These are phyloP conservation scores for Austrofundulus limnaeus DNA, from an alignment of 2,113 vertebrate genomes.

Conservation along the genomic window DNA sequence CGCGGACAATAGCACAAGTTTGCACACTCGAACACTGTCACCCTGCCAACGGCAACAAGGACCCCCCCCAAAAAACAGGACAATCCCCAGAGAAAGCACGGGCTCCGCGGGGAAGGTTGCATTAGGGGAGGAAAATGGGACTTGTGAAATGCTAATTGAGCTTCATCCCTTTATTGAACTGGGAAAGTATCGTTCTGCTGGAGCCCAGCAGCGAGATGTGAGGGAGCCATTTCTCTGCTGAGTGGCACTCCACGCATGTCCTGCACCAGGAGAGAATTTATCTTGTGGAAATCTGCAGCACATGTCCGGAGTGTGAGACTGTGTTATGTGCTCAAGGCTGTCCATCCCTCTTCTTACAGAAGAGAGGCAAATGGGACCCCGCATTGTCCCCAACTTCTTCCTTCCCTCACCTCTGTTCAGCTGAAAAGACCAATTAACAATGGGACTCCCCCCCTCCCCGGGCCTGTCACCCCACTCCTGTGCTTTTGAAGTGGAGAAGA, in stretches of 20 bases:
- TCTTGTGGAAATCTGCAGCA: slow-evolving; percentile 1
- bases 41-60: slow-evolving; percentile 98
- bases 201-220: slow-evolving; percentile 69
- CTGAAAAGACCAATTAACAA: slow-evolving; percentile 91
- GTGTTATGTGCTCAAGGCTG: slow-evolving; percentile 44
- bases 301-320: slow-evolving; percentile 21
- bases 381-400: slow-evolving; percentile 83
- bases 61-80: slow-evolving; percentile 97
- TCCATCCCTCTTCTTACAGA: slow-evolving; percentile 58
- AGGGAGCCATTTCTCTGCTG: slow-evolving; percentile 67
- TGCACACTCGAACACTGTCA: slow-evolving; percentile 99
- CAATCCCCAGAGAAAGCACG: slow-evolving; percentile 87
- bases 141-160: slow-evolving; percentile 98
- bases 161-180: slow-evolving; percentile 90
- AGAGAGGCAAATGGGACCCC: slow-evolving; percentile 76
- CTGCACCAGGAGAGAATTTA: slow-evolving; percentile 14
- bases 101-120: slow-evolving; percentile 88
- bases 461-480: slow-evolving; percentile 74
- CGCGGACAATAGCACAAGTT: slow-evolving; percentile 99
- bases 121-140: slow-evolving; percentile 84
- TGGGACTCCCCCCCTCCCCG: slow-evolving; percentile 78
- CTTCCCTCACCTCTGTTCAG: slow-evolving; percentile 84
- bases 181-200: slow-evolving; percentile 77
- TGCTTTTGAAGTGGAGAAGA: slow-evolving; percentile 84
- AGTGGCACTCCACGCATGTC: slow-evolving; percentile 48